A percentile compares a stretch with the other conserved stretches of the same genome.
Evolutionary conservation across 1,140 invertebrate species (phyloP).

Genomic region (Micrasema minimum): DNA sequence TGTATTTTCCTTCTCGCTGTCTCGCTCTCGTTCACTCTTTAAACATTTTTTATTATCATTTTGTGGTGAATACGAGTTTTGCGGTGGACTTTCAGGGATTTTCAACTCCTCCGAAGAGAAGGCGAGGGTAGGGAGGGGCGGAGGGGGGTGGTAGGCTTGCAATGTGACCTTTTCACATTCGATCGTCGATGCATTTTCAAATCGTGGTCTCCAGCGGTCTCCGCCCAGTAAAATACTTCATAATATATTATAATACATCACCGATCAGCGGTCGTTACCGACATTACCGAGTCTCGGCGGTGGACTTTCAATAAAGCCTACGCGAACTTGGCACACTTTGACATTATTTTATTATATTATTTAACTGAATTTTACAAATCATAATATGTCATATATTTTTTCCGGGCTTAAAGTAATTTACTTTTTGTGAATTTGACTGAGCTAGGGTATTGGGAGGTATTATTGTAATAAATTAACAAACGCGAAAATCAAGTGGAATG

Average conservation of each 20-base stretch:
- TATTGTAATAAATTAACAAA: too few species aligned
- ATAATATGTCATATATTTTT: too few species aligned
- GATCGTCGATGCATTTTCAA: conserved; percentile 37
- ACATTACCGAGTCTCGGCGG: not conserved
- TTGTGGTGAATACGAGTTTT: conserved; percentile 44
- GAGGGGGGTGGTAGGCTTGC: conserved; percentile 26
- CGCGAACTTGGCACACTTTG: too few species aligned
- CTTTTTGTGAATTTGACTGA: too few species aligned
- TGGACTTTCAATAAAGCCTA: not conserved
- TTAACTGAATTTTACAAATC: too few species aligned
- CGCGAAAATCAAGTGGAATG: too few species aligned
- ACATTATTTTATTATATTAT: too few species aligned
- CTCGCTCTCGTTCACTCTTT: conserved; percentile 35
- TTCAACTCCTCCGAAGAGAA: conserved; percentile 28
- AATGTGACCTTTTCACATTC: conserved; percentile 45
- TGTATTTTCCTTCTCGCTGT: not conserved
- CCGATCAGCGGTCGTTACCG: not conserved
- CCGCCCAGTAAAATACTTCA: too few species aligned
- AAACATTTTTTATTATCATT: conserved; percentile 29
- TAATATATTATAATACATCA: conserved; percentile 1
- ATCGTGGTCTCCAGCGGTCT: not conserved
- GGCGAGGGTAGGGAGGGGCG: not conserved
- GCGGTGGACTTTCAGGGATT: conserved; percentile 42
- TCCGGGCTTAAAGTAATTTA: too few species aligned
- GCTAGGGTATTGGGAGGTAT: too few species aligned